phyloP scores from a whole-genome alignment of 2,113 vertebrate genomes.

The Crotalus viridis region DNA sequence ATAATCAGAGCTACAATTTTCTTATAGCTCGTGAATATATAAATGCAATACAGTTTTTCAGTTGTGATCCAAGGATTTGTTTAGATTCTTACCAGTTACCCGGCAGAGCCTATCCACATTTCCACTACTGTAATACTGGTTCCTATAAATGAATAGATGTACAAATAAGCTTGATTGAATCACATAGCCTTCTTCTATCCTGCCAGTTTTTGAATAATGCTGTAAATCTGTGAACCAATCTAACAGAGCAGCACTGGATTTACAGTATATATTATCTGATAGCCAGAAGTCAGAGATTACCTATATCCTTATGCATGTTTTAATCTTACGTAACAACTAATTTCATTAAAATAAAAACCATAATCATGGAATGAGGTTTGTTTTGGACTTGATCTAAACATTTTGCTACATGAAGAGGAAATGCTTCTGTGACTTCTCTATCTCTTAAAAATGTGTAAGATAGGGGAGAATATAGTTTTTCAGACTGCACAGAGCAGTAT shows the following conservation, averaged over 20 bases:
- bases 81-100: background rate
- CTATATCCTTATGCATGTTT: background rate
- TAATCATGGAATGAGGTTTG: background rate
- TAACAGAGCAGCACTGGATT: background rate
- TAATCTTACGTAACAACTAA: background rate
- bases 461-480: background rate
- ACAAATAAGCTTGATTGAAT: background rate
- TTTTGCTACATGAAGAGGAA: background rate
- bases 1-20: background rate
- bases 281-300: background rate
- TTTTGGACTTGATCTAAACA: background rate
- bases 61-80: background rate
- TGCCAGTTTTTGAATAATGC: background rate
- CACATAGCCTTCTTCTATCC: no score
- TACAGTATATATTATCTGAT: background rate
- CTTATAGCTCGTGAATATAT: background rate
- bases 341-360: background rate
- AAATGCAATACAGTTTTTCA: background rate
- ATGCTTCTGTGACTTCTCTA: background rate
- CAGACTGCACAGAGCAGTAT: background rate
- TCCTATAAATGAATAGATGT: background rate
- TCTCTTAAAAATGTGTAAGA: background rate
- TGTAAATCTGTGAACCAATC: background rate
- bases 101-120: background rate
- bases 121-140: background rate